Evolutionary conservation across 2,888 invertebrate species (phyloP), one percentile per base, ranked within the genome.

Genomic region (Oscheius myriophilus): DNA sequence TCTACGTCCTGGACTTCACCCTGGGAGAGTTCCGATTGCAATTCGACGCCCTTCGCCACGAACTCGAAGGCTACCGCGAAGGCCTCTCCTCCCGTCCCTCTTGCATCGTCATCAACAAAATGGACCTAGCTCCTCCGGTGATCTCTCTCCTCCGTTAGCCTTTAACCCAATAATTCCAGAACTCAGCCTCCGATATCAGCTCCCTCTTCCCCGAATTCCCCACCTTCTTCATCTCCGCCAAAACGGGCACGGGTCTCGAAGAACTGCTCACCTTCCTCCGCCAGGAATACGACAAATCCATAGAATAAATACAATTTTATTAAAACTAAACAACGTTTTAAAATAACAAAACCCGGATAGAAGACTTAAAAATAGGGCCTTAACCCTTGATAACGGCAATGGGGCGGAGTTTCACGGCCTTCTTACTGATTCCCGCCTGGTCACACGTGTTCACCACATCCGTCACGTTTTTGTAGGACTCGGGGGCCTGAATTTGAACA

Each of bases 401-500:
- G 0, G 98, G 98, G 81, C 95, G 90, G 83, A 98, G 89, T 89
- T 98, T 97, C 49, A 98, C 93, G 84, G 94, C 92, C 87, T 97
- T 98, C 87, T 94, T 93, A 86, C 96, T 96, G 70, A 98, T 96
- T 18, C 97, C 97, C 45, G 95, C 98, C 25, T 92, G 92, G 87
- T 98, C 96, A 67, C 98, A 98, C 2, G 98, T 98, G 87, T 99
- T 91, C 0, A 98, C 98, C 11, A 98, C 98, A 89, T 99, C 98
- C 0, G 96, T 97, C 0, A 98, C 98, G 89, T 99, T 95, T 89
- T 98, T 98, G 88, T 99, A 98, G 0, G 97, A 97, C 86, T 97
- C 96, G 0, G 98, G 98, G 4, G 98, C 95, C 87, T 88, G 77
- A 62, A 71, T 43, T 21, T n/a, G 2, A 21, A 43, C n/a, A 33